Evolutionary conservation across 2,797 vertebrate genomes (phyloP), one percentile per base, ranked within the genome.

Genomic region (Pipistrellus nathusii): DNA sequence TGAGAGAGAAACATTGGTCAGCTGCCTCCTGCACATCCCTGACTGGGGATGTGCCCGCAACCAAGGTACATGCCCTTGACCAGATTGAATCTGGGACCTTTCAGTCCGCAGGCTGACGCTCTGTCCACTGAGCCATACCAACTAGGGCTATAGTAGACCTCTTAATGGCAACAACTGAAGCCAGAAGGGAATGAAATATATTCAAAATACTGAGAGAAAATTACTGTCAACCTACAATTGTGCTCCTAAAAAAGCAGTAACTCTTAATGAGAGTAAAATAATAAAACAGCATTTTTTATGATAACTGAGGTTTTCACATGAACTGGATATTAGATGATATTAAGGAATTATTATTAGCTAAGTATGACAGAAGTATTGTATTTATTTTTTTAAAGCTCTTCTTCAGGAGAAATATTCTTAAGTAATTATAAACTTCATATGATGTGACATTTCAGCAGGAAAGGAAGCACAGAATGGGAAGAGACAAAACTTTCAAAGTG

Each of bases 231-330:
- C 27, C 25, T 55, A 93, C n/a, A 84, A 82, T 0, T 89, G 27
- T 77, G 20, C 15, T 62, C 51, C 76, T 88, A 32, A 32, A 71
- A 87, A 78, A 84, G 25, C 46, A 93, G 72, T 48, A 90, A 82
- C 7, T 51, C 41, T 85, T 46, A 71, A 48, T 51, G 18, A 88
- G 8, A 84, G 73, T 69, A 88, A 85, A 88, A 80, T 59, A 21
- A 83, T 83, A 80, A 88, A 85, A 72, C 27, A 32, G 46, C 59
- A 84, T 76, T 73, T 91, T 82, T 76, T 80, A 30, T 80, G 57
- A 84, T 68, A 80, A 94, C 14, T 3, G 3, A 72, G 51, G 48
- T 83, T 78, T 55, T 87, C 53, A 88, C 48, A 85, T 35, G 14
- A 32, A 91, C 27, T 80, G 27, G 15, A 55, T 69, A 53, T 73